These are phyloP conservation scores for Cynaeus angustus DNA, from an alignment of 2,888 invertebrate species.

Conservation along the genomic window DNA sequence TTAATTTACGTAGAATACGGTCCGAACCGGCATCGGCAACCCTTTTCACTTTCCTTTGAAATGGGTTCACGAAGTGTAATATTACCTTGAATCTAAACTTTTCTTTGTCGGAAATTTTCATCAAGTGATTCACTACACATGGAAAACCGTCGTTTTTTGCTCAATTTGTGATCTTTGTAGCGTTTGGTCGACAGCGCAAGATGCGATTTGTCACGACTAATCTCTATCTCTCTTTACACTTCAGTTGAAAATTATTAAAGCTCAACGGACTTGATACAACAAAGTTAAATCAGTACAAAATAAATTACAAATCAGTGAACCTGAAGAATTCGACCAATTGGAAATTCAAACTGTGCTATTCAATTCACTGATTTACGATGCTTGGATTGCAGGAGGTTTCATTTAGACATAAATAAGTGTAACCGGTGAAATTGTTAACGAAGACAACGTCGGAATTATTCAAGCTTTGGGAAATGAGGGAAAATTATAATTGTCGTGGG, in stretches of 20 bases:
- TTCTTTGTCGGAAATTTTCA: too few relatives aligned
- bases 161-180: too few relatives aligned
- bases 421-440: constrained; percentile 3
- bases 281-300: constrained; percentile 36
- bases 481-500: too few relatives aligned
- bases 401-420: constrained; percentile 21
- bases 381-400: constrained; percentile 12
- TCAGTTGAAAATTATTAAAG: constrained; percentile 10
- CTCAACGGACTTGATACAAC: constrained; percentile 14
- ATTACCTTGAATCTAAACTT: too few relatives aligned
- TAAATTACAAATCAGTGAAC: constrained; percentile 40
- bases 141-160: too few relatives aligned
- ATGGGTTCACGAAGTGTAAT: not conserved
- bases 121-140: too few relatives aligned
- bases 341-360: constrained; percentile 37
- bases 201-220: not conserved
- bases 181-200: too few relatives aligned
- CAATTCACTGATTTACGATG: constrained; percentile 25
- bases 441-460: not conserved
- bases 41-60: constrained; percentile 4
- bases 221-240: not conserved
- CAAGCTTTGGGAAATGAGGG: too few relatives aligned
- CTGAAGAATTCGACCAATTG: constrained; percentile 29
- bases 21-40: not conserved
- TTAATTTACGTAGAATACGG: not conserved